Conservation (phyloP, 2,888 invertebrate species). For the Geotrupes spiniger region DNA sequence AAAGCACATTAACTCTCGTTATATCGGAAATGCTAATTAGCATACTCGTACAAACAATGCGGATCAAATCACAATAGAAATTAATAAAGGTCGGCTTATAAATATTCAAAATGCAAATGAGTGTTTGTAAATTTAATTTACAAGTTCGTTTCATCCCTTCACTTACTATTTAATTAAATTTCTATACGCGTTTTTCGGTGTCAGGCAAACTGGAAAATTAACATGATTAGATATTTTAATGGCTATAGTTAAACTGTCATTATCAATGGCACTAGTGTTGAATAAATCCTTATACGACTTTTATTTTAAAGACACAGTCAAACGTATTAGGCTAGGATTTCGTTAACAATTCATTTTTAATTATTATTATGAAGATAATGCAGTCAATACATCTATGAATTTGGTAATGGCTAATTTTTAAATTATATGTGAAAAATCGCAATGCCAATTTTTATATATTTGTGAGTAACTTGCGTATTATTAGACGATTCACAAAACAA, state of each 20-base stretch:
- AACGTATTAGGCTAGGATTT: too few relatives aligned
- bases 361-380: too few relatives aligned
- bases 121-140: slow-evolving; percentile 35
- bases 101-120: slow-evolving; percentile 33
- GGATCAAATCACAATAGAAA: slow-evolving; percentile 32
- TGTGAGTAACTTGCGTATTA: too few relatives aligned
- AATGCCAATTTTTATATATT: too few relatives aligned
- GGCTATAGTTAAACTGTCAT: too few relatives aligned
- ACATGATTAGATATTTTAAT: slow-evolving; percentile 11
- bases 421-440: too few relatives aligned
- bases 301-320: too few relatives aligned
- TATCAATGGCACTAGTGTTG: too few relatives aligned
- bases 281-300: too few relatives aligned
- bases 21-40: background rate
- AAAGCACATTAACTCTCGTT: background rate
- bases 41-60: slow-evolving; percentile 19
- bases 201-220: slow-evolving; percentile 8
- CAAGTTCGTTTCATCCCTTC: slow-evolving; percentile 28
- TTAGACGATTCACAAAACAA: too few relatives aligned
- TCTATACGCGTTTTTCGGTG: slow-evolving; percentile 24
- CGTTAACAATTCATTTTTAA: slow-evolving; percentile 10
- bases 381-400: too few relatives aligned
- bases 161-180: slow-evolving; percentile 33
- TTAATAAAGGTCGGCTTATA: slow-evolving; percentile 33
- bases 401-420: too few relatives aligned